Evolutionary conservation across 2,888 invertebrate genomes (phyloP), one percentile per base, ranked within the genome.

Genomic region (Sarcophaga variegata): DNA sequence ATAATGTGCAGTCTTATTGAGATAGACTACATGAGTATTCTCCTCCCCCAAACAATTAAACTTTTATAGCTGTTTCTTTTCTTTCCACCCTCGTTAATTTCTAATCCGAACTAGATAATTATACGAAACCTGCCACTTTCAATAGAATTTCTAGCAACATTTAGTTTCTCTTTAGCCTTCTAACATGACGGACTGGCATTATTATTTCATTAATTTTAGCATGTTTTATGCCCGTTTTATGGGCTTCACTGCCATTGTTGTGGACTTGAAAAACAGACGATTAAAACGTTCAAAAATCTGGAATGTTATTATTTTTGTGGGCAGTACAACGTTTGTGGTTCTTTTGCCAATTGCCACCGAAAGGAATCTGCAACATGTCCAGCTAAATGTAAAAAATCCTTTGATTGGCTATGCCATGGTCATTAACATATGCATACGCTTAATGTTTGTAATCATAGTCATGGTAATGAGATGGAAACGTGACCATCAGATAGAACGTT

Each of bases 311-410:
- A 27, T 64, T 5, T 47, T 20, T 27, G n/a, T 74, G 2, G 3
- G 60, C 5, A 27, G 6, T 47, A 14, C 75, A 2, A 2, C 2
- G 10, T 66, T 64, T 49, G 3, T 78, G 0, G 14, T 22, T n/a
- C 5, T 11, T 0, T 17, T 77, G 14, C 81, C 81, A 4, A 17
- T 2, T n/a, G 72, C 81, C 6, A 25, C 74, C 3, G 17, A 45
- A 27, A 20, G 49, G 0, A 85, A 77, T 66, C 63, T 81, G 0
- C 49, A 20, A 12, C 81, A 85, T 27, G 37, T 71, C 37, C 59
- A 74, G 17, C 11, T 79, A 25, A 79, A 81, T 81, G 59, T 70
- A 3, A 64, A 69, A 17, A 85, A 85, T 85, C 81, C 81, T 6
- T 22, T 85, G 17, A 78, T 78, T 14, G 78, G 22, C 11, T 81